Percentiles rank a stretch among this genome's conserved stretches.
Conservation (phyloP, 2,888 invertebrate genomes). For the Metacarcinus magister region DNA sequence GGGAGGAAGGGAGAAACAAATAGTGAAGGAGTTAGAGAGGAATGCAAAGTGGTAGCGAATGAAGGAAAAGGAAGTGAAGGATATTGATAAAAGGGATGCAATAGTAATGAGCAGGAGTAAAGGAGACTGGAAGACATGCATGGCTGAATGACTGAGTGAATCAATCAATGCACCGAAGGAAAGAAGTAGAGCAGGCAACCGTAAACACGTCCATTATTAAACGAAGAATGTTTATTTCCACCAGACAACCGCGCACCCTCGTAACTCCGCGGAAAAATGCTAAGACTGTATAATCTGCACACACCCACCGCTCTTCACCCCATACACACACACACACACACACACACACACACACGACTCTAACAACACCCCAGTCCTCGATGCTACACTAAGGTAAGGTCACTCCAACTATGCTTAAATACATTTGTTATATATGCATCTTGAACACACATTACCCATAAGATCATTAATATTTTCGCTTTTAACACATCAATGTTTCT, state of each 20-base stretch:
- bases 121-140: not conserved
- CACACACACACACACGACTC: too few relatives aligned
- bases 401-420: too few relatives aligned
- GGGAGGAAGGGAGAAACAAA: not conserved
- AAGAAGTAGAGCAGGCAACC: not conserved
- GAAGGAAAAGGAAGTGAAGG: not conserved
- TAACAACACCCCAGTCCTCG: too few relatives aligned
- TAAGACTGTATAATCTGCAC: slow-evolving; percentile 21
- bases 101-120: slow-evolving; percentile 11
- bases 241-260: slow-evolving; percentile 26
- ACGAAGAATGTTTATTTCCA: not conserved
- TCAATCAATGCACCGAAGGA: slow-evolving; percentile 26
- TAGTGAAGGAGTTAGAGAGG: not conserved
- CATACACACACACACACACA: not conserved
- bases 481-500: too few relatives aligned
- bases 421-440: too few relatives aligned
- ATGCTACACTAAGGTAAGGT: too few relatives aligned
- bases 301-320: not conserved
- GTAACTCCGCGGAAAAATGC: not conserved
- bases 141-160: not conserved
- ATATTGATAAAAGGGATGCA: not conserved
- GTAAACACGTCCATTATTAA: slow-evolving; percentile 12
- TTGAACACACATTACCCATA: too few relatives aligned
- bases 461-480: too few relatives aligned
- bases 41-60: not conserved